Conservation (phyloP, 2,797 vertebrate genomes). For the Danio jaintianensis region DNA sequence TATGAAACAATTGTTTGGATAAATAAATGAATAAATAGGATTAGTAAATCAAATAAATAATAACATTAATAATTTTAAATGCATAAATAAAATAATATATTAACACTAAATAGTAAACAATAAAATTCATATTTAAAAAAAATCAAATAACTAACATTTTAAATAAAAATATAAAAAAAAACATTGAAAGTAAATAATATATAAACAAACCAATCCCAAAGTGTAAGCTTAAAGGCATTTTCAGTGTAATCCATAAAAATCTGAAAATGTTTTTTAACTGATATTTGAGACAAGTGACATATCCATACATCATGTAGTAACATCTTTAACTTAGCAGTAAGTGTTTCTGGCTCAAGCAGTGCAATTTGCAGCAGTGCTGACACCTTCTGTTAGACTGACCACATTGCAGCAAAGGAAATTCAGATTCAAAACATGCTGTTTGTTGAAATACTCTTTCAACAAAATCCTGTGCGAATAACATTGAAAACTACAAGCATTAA, state of each 20-base stretch:
- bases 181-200: too few species aligned
- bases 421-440: not conserved
- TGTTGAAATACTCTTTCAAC: not conserved
- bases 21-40: too few species aligned
- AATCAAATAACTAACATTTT: too few species aligned
- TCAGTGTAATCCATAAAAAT: not conserved
- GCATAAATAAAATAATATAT: too few species aligned
- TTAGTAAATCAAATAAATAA: not conserved
- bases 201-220: not conserved
- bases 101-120: too few species aligned
- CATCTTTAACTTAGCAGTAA: not conserved
- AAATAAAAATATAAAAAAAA: too few species aligned
- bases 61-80: too few species aligned
- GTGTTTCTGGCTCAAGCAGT: not conserved
- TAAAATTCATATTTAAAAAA: too few species aligned
- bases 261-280: not conserved
- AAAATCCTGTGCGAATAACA: not conserved
- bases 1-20: too few species aligned
- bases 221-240: not conserved
- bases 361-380: slow-evolving; percentile 10
- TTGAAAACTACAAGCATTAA: not conserved
- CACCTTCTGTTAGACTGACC: slow-evolving; percentile 17
- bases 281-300: not conserved
- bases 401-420: not conserved
- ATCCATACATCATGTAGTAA: not conserved